phyloP scores from a whole-genome alignment of 2,888 invertebrate genomes.

The Calephelis perditalis region DNA sequence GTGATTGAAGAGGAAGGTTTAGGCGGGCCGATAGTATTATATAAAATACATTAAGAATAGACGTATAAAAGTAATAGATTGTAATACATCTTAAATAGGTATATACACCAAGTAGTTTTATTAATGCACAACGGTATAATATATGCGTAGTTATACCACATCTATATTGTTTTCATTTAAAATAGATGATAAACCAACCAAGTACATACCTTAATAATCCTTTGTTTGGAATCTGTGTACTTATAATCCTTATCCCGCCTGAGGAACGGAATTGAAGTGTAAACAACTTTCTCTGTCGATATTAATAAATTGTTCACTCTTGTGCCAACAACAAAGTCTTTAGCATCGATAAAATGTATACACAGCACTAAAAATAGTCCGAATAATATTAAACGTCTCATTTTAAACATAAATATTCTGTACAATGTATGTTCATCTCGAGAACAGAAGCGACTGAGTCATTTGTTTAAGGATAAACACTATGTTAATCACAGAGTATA shows the following conservation, averaged over 20 bases:
- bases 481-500: constrained; percentile 36
- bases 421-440: constrained; percentile 29
- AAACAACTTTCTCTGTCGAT: constrained; percentile 57
- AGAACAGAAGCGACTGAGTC: constrained; percentile 26
- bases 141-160: too few species aligned
- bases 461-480: constrained; percentile 38
- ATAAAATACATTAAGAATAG: too few species aligned
- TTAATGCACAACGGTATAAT: too few species aligned
- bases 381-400: constrained; percentile 44
- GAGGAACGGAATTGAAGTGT: constrained; percentile 46
- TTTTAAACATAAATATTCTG: constrained; percentile 39
- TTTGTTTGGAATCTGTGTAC: constrained; percentile 53
- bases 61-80: too few species aligned
- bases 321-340: constrained; percentile 55
- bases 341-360: constrained; percentile 45
- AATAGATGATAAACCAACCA: not conserved
- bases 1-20: too few species aligned
- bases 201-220: constrained; percentile 56
- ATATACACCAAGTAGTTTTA: too few species aligned
- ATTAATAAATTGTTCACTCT: constrained; percentile 59
- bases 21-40: too few species aligned
- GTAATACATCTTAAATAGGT: too few species aligned
- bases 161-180: not conserved
- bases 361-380: constrained; percentile 44
- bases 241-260: constrained; percentile 59